phyloP scores from a whole-genome alignment of 2,113 vertebrate genomes.

The Jacana jacana region DNA sequence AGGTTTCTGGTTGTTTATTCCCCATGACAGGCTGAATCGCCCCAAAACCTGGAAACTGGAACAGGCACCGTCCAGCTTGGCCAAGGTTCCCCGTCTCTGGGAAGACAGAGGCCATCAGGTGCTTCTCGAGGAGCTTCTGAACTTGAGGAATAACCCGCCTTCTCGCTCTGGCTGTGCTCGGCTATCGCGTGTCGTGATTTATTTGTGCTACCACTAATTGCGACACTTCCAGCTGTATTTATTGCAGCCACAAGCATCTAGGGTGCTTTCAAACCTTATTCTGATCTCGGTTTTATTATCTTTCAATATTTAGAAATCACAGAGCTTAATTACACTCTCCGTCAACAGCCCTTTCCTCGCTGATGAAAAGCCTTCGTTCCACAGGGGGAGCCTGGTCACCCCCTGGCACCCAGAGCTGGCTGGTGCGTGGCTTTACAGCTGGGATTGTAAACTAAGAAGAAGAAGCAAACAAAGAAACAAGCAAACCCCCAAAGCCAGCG shows the following conservation, averaged over 20 bases:
- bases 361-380: background rate
- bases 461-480: background rate
- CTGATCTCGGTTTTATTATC: background rate
- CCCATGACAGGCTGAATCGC: accelerated
- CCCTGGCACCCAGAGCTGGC: background rate
- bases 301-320: background rate
- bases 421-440: background rate
- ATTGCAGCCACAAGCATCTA: background rate
- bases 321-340: background rate
- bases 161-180: accelerated
- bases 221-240: background rate
- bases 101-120: background rate
- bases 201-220: no score
- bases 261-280: background rate
- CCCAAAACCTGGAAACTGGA: background rate
- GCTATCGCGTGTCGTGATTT: accelerated
- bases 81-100: background rate
- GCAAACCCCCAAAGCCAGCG: background rate
- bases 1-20: accelerated
- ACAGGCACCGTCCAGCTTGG: accelerated
- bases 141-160: background rate
- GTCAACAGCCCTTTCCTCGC: background rate
- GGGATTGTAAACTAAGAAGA: background rate
- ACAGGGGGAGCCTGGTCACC: background rate
- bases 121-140: background rate